These are phyloP conservation scores for Dasyornis broadbenti DNA, from an alignment of 2,113 vertebrate species.

Conservation along the genomic window DNA sequence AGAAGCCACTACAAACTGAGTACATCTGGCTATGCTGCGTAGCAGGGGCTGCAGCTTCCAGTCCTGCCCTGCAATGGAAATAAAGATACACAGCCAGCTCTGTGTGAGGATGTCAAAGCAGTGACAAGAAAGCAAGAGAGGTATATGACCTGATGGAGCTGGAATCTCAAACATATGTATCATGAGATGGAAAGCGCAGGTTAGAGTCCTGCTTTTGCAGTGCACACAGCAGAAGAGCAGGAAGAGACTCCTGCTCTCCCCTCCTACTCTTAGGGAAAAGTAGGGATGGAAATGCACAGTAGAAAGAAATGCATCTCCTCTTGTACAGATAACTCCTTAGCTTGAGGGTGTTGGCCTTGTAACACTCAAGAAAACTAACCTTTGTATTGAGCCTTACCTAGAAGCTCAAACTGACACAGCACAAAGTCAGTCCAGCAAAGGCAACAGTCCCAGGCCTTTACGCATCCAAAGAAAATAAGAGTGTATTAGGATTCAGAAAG, in stretches of 20 bases:
- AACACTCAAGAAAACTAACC: background rate
- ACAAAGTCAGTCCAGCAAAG: background rate
- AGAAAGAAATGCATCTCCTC: background rate
- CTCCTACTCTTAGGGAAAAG: background rate
- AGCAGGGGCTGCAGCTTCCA: background rate
- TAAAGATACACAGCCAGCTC: background rate
- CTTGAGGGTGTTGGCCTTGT: background rate
- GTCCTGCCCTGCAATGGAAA: background rate
- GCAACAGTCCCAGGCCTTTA: background rate
- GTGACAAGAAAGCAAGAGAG: background rate
- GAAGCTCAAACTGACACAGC: background rate
- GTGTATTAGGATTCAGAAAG: background rate
- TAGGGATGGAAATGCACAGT: background rate
- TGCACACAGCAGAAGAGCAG: background rate
- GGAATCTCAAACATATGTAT: background rate
- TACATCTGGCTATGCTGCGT: rapidly evolving
- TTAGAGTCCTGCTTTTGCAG: background rate
- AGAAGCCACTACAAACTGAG: background rate
- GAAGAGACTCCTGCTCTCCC: background rate
- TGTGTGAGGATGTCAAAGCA: background rate
- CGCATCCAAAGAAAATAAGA: background rate
- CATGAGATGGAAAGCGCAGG: background rate
- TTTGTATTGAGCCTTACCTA: background rate
- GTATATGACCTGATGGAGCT: background rate
- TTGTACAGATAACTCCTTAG: background rate